Evolutionary conservation across 1,140 invertebrate genomes (phyloP), one percentile per base, ranked within the genome.

Genomic region (Euborellia annulipes): DNA sequence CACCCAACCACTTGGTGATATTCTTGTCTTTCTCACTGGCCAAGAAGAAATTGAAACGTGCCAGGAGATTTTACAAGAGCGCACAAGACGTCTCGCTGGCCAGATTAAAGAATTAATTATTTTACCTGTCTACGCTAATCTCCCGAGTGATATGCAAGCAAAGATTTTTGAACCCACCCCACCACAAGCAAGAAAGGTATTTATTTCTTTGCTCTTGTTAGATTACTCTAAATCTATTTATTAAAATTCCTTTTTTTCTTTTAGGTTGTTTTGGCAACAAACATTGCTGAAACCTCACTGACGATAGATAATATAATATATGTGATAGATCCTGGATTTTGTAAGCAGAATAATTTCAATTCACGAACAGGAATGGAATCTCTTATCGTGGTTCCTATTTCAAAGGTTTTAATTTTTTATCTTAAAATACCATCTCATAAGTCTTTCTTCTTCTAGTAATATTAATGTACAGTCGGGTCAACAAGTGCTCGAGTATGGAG

Each of bases 221-320:
- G n/a, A n/a, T n/a, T n/a, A n/a, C n/a, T 40, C 20, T 45, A 16
- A 20, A 20, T 45, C 14, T 42, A 2, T 46, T 21, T 13, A 43
- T 41, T 17, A 21, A n/a, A 41, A 23, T 16, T 47, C 30, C 27
- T 40, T 22, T 34, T 13, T 19, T 36, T 18, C 3, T 45, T 57
- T 47, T 49, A 76, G 69, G 86, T 97, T 19, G 81, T 98, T 14
- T 65, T 99, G 17, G 95, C 95, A 1, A 99, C 96, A 17, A 99
- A 99, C 62, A 99, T 99, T 59, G 96, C 96, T 1, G 94, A 98
- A 69, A 99, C 96, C 16, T 98, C 94, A 3, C 67, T 99, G 8
- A 99, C 96, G 1, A 99, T 99, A 53, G 95, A 99, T 62, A 97
- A 97, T 54, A 98, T 99, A 50, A 85, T 91, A 41, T 99, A 95